These are phyloP conservation scores for Nyctereutes procyonoides DNA, from an alignment of 2,113 vertebrate genomes.

Conservation along the genomic window DNA sequence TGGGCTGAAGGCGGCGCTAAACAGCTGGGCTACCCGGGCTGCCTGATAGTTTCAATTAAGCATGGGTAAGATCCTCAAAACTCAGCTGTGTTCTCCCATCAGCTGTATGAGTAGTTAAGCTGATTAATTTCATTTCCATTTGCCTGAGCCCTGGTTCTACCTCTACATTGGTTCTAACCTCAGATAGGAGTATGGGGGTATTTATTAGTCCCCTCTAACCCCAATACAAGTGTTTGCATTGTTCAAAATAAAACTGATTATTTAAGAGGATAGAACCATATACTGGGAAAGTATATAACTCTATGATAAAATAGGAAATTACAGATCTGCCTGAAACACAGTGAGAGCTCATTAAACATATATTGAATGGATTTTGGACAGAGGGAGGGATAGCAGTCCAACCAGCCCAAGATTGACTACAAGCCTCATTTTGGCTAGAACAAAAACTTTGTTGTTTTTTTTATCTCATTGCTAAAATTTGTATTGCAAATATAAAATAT, in stretches of 20 bases:
- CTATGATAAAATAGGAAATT: constrained; percentile 17
- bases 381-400: background rate
- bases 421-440: background rate
- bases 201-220: background rate
- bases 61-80: background rate
- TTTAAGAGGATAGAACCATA: background rate
- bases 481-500: constrained; percentile 17
- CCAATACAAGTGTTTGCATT: background rate
- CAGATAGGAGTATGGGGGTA: background rate
- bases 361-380: background rate
- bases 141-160: background rate
- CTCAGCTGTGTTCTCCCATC: background rate
- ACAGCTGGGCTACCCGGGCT: no score
- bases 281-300: background rate
- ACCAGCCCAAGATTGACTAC: background rate
- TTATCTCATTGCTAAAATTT: constrained; percentile 5
- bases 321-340: background rate
- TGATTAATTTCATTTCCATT: background rate
- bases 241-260: constrained; percentile 25
- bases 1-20: no score
- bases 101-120: background rate
- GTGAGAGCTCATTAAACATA: background rate
- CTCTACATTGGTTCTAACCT: background rate
- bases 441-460: background rate
- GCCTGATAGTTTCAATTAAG: background rate